These are phyloP conservation scores for Adela reaumurella DNA, from an alignment of 2,888 invertebrate genomes.

Conservation along the genomic window DNA sequence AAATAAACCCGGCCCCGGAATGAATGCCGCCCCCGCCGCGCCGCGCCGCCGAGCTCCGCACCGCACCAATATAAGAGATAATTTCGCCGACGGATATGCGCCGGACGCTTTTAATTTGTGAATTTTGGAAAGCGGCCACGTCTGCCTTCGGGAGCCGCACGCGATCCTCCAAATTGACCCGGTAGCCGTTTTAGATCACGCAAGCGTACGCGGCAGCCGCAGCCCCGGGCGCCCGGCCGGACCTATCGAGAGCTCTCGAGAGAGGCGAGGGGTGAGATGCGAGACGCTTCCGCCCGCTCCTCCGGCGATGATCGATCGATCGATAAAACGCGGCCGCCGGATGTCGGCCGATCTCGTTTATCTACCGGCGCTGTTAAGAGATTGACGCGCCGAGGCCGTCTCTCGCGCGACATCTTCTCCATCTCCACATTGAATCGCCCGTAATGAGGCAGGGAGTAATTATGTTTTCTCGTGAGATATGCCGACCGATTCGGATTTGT, in stretches of 20 bases:
- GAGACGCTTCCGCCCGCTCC: background rate
- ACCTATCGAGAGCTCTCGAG: too few species aligned
- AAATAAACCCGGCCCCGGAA: conserved; percentile 37
- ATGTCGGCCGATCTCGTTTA: conserved; percentile 24
- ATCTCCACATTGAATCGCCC: background rate
- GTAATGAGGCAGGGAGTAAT: background rate
- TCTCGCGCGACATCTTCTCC: background rate
- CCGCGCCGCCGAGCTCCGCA: conserved; percentile 29
- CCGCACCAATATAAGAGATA: conserved; percentile 30
- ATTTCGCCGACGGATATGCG: background rate
- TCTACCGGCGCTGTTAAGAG: conserved; percentile 18
- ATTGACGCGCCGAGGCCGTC: too few species aligned
- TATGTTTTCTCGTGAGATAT: background rate
- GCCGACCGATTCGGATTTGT: background rate
- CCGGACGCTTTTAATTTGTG: background rate
- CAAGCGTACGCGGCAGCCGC: conserved; percentile 22
- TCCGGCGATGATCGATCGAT: conserved; percentile 24
- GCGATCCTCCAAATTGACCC: conserved; percentile 21
- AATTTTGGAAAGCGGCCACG: conserved; percentile 37
- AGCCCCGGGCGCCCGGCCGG: background rate
- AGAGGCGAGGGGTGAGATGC: background rate
- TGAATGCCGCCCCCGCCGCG: conserved; percentile 27
- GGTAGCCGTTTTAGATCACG: background rate
- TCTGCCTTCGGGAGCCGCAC: conserved; percentile 34
- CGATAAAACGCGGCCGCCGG: conserved; percentile 22